Base-by-base conservation (phyloP, 2,113 vertebrate species). In the Pelecanoides urinatrix region DNA sequence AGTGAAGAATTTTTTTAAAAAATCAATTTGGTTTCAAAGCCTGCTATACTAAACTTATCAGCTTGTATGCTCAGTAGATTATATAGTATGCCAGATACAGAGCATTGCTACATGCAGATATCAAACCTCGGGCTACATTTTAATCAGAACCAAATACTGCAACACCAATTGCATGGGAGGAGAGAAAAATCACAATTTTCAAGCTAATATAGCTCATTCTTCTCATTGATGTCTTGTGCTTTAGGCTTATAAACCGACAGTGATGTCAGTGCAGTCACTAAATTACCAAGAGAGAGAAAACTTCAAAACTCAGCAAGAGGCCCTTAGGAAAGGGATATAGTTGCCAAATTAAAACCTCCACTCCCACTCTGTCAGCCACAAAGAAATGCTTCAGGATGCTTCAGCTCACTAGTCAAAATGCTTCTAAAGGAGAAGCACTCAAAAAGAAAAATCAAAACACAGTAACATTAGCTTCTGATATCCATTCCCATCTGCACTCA, bases 331-430 rank as follows among this genome's bases (percentile, higher is more conserved):
- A 95, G 13, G 42, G 30, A 25, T 21, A 67, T 84, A 92, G 94
- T 94, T 91, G 63, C 88, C 94, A 96, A 25, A 91, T n/a, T 90
- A 81, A 95, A 97, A 27, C 55, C 42, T 55, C 89, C 47, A 55
- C 55, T 86, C 73, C 52, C 0, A 0, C 52, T 36, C 21, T 72
- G 66, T 84, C 90, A 95, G 72, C 32, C 59, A 92, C 85, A 66
- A 90, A 89, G 36, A 94, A 87, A 87, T 26, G 40, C 40, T 40
- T 40, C 55, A 65, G 84, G 66, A 92, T 76, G 56, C 38, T 86
- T 86, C 58, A 38, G 68, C 85, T 80, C 44, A 75, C 26, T 66
- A 66, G 83, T 73, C 52, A 94, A 92, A 96, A 91, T 42, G 12
- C 8, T 85, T 82, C 56, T 58, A 82, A 53, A 86, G 6, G 9